Conservation (phyloP, 2,797 vertebrate genomes). For the Clarias fuscus region DNA sequence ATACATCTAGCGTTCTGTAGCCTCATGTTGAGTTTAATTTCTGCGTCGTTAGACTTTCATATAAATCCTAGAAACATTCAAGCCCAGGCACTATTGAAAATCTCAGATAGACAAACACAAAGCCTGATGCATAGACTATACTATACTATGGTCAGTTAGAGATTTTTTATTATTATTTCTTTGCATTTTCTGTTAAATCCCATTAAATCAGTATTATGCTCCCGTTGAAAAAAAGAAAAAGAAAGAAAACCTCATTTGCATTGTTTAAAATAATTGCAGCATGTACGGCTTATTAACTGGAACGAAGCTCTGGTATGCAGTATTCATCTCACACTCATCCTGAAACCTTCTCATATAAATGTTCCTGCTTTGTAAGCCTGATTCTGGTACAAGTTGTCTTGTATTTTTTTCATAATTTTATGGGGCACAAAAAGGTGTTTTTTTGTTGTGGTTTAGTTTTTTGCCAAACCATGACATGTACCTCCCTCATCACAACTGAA, state of each 20-base stretch:
- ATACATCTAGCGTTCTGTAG: background rate
- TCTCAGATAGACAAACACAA: background rate
- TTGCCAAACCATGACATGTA: background rate
- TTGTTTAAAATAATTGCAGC: background rate
- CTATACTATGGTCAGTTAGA: background rate
- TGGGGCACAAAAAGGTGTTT: too few relatives aligned
- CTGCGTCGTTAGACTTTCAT: background rate
- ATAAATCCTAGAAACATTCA: background rate
- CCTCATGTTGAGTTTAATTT: background rate
- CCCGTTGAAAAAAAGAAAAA: background rate
- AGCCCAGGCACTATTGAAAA: background rate
- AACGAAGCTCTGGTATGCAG: too few relatives aligned
- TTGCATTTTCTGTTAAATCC: background rate
- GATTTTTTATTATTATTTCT: too few relatives aligned
- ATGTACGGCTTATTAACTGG: too few relatives aligned
- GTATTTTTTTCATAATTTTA: background rate
- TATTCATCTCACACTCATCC: background rate
- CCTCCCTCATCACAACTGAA: background rate
- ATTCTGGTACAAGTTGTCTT: background rate
- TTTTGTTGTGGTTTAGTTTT: too few relatives aligned
- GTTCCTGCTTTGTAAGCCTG: background rate
- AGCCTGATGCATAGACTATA: background rate
- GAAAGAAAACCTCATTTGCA: background rate
- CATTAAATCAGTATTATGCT: background rate
- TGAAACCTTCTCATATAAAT: background rate